These are phyloP conservation scores for Aphidoletes aphidimyza DNA, from an alignment of 2,888 invertebrate genomes.

Conservation along the genomic window DNA sequence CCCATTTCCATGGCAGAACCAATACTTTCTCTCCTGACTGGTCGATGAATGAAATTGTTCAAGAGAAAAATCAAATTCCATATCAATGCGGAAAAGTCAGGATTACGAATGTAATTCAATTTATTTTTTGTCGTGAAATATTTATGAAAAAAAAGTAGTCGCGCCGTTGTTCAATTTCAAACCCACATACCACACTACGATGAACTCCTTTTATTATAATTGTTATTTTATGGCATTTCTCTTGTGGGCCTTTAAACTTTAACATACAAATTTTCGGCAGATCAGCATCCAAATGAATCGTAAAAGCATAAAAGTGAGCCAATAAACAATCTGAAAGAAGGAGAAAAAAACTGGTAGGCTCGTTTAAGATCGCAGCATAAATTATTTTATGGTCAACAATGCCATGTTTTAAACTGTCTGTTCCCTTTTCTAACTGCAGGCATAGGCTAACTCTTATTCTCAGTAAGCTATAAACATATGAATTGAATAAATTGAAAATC, in stretches of 20 bases:
- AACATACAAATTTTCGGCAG: background rate
- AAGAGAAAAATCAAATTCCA: too few relatives aligned
- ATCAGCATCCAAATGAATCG: background rate
- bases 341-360: background rate
- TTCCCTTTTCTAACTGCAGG: background rate
- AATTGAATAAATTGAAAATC: background rate
- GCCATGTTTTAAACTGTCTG: too few relatives aligned
- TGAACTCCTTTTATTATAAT: background rate
- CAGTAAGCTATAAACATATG: background rate
- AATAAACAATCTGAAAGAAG: slow-evolving; percentile 30
- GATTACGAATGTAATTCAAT: too few relatives aligned
- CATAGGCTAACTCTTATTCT: background rate
- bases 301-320: background rate
- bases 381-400: slow-evolving; percentile 3
- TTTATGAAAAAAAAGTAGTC: background rate
- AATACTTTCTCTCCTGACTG: too few relatives aligned
- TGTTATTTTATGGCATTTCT: slow-evolving; percentile 41
- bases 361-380: background rate
- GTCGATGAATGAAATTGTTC: too few relatives aligned
- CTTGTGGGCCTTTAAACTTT: background rate
- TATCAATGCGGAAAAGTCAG: too few relatives aligned
- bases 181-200: slow-evolving; percentile 6
- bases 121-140: background rate
- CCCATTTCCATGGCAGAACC: too few relatives aligned
- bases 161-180: background rate